Evolutionary conservation across 2,888 invertebrate species (phyloP), one percentile per base, ranked within the genome.

Genomic region (Caenorhabditis sp.): DNA sequence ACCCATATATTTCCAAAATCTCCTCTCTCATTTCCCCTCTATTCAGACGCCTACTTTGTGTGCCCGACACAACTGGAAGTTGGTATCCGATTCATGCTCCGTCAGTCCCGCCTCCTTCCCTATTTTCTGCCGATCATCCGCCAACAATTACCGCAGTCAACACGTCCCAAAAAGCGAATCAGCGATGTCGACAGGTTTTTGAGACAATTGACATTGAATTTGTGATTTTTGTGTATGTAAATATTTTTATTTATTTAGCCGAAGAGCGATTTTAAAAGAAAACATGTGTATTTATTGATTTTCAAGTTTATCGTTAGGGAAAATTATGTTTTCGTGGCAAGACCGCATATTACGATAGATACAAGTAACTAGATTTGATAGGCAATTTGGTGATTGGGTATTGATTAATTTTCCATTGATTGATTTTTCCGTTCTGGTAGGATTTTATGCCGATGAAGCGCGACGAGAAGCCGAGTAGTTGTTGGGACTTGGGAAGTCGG

Each of bases 401-500:
- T n/a, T n/a, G n/a, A n/a, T 32, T 6, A 32, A 32, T 32, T 32
- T 32, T 32, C 32, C n/a, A n/a, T n/a, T n/a, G n/a, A n/a, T n/a
- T n/a, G n/a, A n/a, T n/a, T n/a, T n/a, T n/a, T n/a, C n/a, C n/a
- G n/a, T n/a, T n/a, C n/a, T n/a, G n/a, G n/a, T 32, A 32, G 9
- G 9, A 6, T 32, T 32, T 32, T 9, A 13, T 5, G 82, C 77
- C 15, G 70, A 72, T 22, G 85, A 85, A n/a, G 83, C 61, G 15
- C 85, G 67, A 35, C 85, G 61, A 9, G 83, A 85, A n/a, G 74
- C 80, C 9, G 72, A 74, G 32, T 82, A 67, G 18, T 79, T 71
- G 67, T 79, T 60, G n/a, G 67, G 79, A 26, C 60, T 53, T 15
- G 80, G 74, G 35, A 40, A 85, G 53, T 85, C 85, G 6, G 85